Base-by-base conservation (phyloP, 2,113 vertebrate species). In the Scartelaos histophorus region DNA sequence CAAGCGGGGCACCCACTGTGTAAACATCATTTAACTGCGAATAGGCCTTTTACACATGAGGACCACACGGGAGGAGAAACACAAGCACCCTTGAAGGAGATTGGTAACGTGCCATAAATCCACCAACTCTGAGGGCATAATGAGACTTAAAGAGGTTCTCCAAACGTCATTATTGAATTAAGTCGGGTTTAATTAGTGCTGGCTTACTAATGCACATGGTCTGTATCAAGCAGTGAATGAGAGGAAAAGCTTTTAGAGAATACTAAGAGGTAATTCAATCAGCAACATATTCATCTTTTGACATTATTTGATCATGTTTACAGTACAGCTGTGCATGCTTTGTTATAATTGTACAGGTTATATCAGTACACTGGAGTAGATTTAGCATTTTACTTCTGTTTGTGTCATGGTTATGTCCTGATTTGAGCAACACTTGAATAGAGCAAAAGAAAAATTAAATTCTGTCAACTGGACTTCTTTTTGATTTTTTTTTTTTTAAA, bases 11-110 rank as follows among this genome's bases (percentile, higher is more conserved):
- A 58, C 72, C 82, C 75, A 71, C 82, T 89, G 71, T 76, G 81
- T 91, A 91, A 92, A 93, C 90, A 91, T 84, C 69, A 80, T 88
- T 89, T 89, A 79, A 79, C 85, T 87, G 21, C 80, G 84, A 73
- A 89, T 82, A 70, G 83, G 78, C 85, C 84, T 84, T 76, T 84
- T 78, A 73, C 35, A 76, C 81, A 78, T 6, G 3, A 83, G 85
- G 90, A 86, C 89, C 88, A 90, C 88, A 90, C 76, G 68, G 72
- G 25, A 84, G 83, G 80, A 67, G 78, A 89, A 88, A 90, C 79
- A 86, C 82, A 90, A 90, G 89, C 86, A 84, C 88, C 79, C 85
- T 88, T 87, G 79, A 89, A 84, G 88, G 73, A 78, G 76, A 82
- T 75, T 88, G 87, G 86, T 85, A 81, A 79, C 15, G 57, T 86